Conservation (phyloP, 2,888 invertebrate species). For the Tanypteryx hageni region DNA sequence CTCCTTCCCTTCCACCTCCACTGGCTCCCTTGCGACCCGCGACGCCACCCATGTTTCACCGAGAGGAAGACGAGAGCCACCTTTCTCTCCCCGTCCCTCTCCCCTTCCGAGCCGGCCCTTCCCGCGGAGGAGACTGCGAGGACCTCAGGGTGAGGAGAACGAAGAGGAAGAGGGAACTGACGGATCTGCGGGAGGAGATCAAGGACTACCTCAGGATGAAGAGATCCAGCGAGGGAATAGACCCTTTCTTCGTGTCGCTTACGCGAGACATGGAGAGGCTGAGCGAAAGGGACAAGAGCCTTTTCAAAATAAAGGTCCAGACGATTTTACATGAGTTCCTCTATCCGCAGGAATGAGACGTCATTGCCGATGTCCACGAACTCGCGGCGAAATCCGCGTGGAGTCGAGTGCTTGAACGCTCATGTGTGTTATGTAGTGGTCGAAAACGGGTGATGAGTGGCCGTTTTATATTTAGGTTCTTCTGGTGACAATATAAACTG, state of each 20-base stretch:
- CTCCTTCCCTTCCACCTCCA: neutral
- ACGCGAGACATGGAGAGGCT: conserved; percentile 37
- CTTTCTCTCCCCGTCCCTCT: no score
- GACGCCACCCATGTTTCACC: neutral
- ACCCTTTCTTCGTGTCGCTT: conserved; percentile 47
- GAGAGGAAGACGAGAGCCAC: no score
- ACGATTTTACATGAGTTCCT: conserved; percentile 46
- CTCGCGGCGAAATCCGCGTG: no score
- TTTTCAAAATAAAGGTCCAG: conserved; percentile 46
- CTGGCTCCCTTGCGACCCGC: neutral
- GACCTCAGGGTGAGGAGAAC: no score
- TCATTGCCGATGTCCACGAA: no score
- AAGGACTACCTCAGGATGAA: conserved; percentile 21
- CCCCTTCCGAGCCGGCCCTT: no score
- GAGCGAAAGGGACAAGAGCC: conserved; percentile 51
- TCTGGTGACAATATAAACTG: no score
- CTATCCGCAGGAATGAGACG: no score
- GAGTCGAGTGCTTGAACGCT: no score
- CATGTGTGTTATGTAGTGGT: no score
- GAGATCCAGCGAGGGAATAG: conserved; percentile 16
- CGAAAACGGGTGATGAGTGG: no score
- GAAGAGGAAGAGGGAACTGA: neutral
- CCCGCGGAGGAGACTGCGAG: neutral
- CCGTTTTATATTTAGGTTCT: no score
- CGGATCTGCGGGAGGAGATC: conserved; percentile 4